Evolutionary conservation across 2,888 invertebrate genomes (phyloP), one percentile per base, ranked within the genome.

Genomic region (Caenorhabditis sp.): DNA sequence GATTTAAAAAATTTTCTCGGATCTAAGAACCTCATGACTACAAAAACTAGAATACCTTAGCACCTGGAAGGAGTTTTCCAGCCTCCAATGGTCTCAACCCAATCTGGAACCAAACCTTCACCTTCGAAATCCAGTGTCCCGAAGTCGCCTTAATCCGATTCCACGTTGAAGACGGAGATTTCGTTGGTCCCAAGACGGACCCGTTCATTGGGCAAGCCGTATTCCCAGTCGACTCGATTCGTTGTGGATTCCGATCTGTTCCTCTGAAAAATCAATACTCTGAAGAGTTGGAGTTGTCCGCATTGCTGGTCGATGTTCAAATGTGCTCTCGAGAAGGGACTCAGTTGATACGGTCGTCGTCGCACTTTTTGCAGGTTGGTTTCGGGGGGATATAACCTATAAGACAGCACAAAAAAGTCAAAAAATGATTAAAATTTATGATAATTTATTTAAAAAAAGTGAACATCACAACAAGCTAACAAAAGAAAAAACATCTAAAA

Each of bases 171-270:
- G 97, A 97, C 93, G 97, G 97, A 93, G 98, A 99, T 92, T 96
- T 97, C 94, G 98, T 99, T 93, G 97, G 97, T 0, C 98, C 98
- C 91, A 96, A 89, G 56, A 89, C 88, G 0, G 93, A 95, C 14
- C 97, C 97, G 94, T 97, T 98, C 93, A 95, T 98, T 83, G 98
- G 98, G 0, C 98, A 99, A 93, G 96, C 96, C 51, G 96, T 96
- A 14, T 97, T 95, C 93, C 97, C 98, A 0, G 94, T 97, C 89
- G 93, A 92, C 68, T 90, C 88, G 66, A 82, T 92, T n/a, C 80
- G 92, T 22, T 84, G 87, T 26, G 92, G 99, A 0, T 97, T 95
- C 93, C 95, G 98, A 75, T 97, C 97, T 93, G 95, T 99, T 19
- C 95, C 95, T 12, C 94, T 99, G 77, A 95, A 95, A 87, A 99